Conservation (phyloP, 2,888 invertebrate genomes). For the Micoletzkya japonica region DNA sequence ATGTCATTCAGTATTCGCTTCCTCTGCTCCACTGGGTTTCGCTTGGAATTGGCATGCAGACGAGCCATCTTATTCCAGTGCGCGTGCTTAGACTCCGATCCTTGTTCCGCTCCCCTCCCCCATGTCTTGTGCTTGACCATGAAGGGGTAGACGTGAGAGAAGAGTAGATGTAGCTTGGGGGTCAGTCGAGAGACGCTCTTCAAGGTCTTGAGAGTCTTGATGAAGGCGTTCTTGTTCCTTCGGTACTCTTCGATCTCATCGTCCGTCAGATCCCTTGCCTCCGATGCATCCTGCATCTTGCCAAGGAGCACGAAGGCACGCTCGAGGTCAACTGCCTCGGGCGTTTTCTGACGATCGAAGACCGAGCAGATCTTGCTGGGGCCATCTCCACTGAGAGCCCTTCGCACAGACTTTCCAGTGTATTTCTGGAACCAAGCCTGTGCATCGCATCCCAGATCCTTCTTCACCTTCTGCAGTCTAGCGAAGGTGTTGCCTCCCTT, state of each 20-base stretch:
- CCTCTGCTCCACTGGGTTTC: background rate
- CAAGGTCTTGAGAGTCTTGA: background rate
- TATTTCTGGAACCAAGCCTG: constrained; percentile 17
- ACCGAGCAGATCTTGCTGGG: background rate
- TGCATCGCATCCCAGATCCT: background rate
- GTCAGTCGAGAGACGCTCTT: constrained; percentile 1
- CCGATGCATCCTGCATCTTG: background rate
- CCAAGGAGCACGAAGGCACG: background rate
- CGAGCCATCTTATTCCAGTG: constrained; percentile 21
- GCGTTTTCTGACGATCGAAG: background rate
- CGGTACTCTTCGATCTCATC: constrained; percentile 1
- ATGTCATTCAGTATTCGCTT: constrained; percentile 8
- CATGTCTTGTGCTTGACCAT: constrained; percentile 10
- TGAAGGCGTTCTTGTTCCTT: background rate
- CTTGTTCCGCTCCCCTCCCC: constrained; percentile 3
- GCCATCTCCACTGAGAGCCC: background rate
- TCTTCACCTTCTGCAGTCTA: background rate
- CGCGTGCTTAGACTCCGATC: constrained; percentile 3
- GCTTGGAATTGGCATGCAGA: background rate
- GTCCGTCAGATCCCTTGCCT: background rate
- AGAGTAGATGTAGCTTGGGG: constrained; percentile 7
- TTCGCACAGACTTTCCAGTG: constrained; percentile 6
- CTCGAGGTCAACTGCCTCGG: background rate
- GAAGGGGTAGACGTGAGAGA: constrained; percentile 11
- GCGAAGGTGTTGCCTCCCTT: background rate